Conservation (phyloP, 2,113 vertebrate genomes). For the Donacobius atricapilla region DNA sequence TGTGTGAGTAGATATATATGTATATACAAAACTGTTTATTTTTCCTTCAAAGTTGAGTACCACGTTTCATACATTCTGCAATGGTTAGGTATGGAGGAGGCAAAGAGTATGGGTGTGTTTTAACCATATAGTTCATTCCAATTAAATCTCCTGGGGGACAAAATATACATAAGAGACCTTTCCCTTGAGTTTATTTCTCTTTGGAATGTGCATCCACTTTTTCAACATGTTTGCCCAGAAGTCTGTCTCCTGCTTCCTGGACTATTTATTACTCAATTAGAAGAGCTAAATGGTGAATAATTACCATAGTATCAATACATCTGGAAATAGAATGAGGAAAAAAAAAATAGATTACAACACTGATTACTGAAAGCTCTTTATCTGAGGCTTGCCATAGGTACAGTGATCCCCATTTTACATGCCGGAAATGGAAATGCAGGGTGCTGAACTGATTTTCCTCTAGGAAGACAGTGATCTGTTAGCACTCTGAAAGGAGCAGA, state of each 20-base stretch:
- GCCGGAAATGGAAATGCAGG: background rate
- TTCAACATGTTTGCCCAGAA: background rate
- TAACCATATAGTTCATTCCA: background rate
- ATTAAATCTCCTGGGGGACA: background rate
- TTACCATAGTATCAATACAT: background rate
- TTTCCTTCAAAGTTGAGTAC: background rate
- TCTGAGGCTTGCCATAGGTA: background rate
- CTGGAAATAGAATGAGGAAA: background rate
- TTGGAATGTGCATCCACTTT: background rate
- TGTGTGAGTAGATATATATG: background rate
- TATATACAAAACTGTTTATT: background rate
- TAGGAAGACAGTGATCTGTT: background rate
- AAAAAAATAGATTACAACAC: background rate
- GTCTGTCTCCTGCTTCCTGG: background rate
- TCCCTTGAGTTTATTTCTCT: background rate
- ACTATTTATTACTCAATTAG: conserved; percentile 34
- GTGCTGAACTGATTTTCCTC: background rate
- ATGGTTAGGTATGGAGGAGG: background rate
- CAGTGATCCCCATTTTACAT: background rate
- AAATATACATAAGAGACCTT: background rate
- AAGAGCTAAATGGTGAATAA: conserved; percentile 27
- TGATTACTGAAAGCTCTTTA: background rate
- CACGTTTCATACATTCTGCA: background rate
- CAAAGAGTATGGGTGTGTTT: background rate
- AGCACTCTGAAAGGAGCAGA: background rate